phyloP scores from a whole-genome alignment of 2,797 vertebrate species.

The Mormyrops boulengeri region DNA sequence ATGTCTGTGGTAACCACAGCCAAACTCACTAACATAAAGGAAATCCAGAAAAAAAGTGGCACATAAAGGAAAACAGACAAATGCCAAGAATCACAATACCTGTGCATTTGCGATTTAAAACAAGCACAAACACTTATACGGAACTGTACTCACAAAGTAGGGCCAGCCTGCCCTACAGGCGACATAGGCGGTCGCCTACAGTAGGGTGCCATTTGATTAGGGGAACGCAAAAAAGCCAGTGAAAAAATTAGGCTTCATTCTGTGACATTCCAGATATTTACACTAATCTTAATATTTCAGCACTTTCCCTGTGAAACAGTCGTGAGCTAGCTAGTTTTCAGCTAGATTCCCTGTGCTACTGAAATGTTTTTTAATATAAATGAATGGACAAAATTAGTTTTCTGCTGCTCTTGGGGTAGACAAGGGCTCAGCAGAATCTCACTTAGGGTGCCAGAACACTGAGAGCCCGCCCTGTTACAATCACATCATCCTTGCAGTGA shows the following conservation, averaged over 20 bases:
- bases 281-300: neutral
- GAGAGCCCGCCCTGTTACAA: neutral
- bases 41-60: neutral
- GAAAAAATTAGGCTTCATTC: neutral
- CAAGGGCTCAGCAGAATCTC: neutral
- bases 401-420: neutral
- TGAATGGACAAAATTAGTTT: neutral
- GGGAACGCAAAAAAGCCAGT: neutral
- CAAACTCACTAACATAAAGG: slow-evolving; percentile 18
- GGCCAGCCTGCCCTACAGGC: neutral
- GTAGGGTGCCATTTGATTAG: neutral
- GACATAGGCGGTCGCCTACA: neutral
- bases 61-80: neutral
- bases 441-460: neutral
- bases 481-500: neutral
- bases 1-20: neutral
- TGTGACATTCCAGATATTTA: neutral
- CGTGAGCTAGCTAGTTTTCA: neutral
- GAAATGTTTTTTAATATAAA: neutral
- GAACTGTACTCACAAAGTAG: neutral
- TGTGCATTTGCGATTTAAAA: neutral
- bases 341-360: neutral
- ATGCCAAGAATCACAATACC: neutral
- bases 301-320: neutral
- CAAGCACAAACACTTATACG: neutral